Percentiles rank a stretch among this genome's conserved stretches.
Conservation (phyloP, 1,140 invertebrate genomes). For the Drosophila repletoides region DNA sequence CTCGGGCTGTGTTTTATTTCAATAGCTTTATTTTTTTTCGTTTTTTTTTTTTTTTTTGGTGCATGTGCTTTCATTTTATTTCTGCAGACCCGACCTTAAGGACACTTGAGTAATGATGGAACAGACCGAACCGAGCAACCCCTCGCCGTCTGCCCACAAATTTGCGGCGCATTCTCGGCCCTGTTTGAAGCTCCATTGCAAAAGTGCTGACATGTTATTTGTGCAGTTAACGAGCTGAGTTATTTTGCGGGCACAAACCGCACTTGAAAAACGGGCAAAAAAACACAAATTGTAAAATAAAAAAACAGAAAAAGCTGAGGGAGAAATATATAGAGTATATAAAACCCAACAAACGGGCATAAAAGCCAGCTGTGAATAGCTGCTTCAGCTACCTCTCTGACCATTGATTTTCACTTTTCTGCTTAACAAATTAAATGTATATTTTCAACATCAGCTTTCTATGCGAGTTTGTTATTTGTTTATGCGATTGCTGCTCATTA, state of each 20-base stretch:
- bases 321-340: conserved; percentile 12
- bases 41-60: conserved; percentile 24
- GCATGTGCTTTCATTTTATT: conserved; percentile 40
- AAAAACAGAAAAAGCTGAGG: conserved; percentile 26
- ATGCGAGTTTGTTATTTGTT: conserved; percentile 54
- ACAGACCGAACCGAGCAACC: conserved; percentile 12
- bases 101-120: conserved; percentile 53
- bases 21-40: conserved; percentile 23
- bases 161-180: conserved; percentile 57
- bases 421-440: conserved; percentile 69
- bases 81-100: conserved; percentile 36
- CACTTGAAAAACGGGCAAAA: conserved; percentile 64
- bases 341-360: conserved; percentile 32
- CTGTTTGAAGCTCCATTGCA: conserved; percentile 69
- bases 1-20: conserved; percentile 41
- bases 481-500: conserved; percentile 70
- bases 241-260: conserved; percentile 72
- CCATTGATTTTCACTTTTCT: conserved; percentile 54
- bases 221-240: conserved; percentile 78
- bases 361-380: conserved; percentile 24
- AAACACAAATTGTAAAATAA: conserved; percentile 18
- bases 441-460: conserved; percentile 7
- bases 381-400: neutral
- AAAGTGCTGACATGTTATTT: conserved; percentile 79
- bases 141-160: conserved; percentile 49